Evolutionary conservation across 1,140 invertebrate species (phyloP), one percentile per base, ranked within the genome.

Genomic region (Berghia stephanieae): DNA sequence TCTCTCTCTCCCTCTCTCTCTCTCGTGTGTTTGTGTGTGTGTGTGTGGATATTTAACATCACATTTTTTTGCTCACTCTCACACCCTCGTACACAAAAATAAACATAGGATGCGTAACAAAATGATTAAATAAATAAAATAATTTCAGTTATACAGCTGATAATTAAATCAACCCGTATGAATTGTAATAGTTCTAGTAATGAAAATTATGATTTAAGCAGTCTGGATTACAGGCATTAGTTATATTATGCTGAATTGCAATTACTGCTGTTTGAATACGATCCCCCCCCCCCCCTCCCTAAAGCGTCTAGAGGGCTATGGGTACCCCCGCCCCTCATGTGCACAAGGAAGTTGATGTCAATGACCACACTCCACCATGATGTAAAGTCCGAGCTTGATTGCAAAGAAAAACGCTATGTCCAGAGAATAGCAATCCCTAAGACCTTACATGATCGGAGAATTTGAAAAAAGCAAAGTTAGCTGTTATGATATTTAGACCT

Each of bases 1-100:
- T 67, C 6, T 31, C 63, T 8, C 63, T 13, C 76, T 55, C 68
- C 49, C 68, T 75, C 67, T 75, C 75, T 75, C 67, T 75, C 75
- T 75, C 75, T 46, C 68, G n/a, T 77, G 21, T 71, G 24, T 77
- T 40, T 72, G 31, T 72, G 31, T 69, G 36, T 77, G 27, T 66
- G 10, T 77, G n/a, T 77, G 36, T 66, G 10, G 36, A 13, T 66
- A 13, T 66, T 21, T 60, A 5, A 8, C 55, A 27, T 31, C 21
- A 8, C 34, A n/a, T 21, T 4, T 60, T n/a, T 6, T 66, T 31
- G 34, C n/a, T 10, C 57, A 60, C 57, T 60, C 10, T 60, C 57
- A 60, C 57, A 4, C 3, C 40, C 0, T 27, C 21, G 31, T 66
- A 31, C 21, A 13, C 31, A 13, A 10, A 31, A 8, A 36, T 6